Base-by-base conservation (phyloP, 2,797 vertebrate species). In the Oreonectes daqikongensis region DNA sequence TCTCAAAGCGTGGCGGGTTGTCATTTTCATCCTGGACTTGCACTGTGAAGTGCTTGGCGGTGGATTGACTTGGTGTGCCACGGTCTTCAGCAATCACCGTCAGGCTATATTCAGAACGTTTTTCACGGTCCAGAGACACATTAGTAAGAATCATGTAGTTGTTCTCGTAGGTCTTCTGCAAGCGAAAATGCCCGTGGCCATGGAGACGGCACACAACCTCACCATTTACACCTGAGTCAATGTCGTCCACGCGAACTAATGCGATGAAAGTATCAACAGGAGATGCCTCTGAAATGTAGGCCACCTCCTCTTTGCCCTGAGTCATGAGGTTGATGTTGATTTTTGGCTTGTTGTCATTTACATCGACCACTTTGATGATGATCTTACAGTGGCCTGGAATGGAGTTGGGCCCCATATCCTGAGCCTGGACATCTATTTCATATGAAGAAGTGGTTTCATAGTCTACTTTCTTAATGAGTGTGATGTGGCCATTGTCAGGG, bases 71-170 rank as follows among this genome's bases (percentile, higher is more conserved):
- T 0, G 97, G 96, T 0, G 91, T 93, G 20, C 97, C 97, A 50
- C 84, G 93, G 93, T 99, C 97, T 85, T 98, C 96, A 0, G 97
- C 97, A 9, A 98, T 96, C 70, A 99, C 93, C 0, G 96, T 98
- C 86, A 99, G 89, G 79, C 96, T 97, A 81, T 98, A 99, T 84
- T 99, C 97, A 4, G 97, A 96, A 66, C 97, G 93, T 87, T 96
- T 97, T 84, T 99, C 97, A 69, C 97, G 90, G 87, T 99, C 97
- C 84, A 99, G 78, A 0, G 96, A 95, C 70, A 95, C 92, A 30
- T 99, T 99, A 48, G 96, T 99, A 80, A 98, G 89, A 85, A 99
- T 97, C 90, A 99, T 94, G 81, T 97, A 99, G 88, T 99, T 99
- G 83, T 96, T 98, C 84, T 99, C 97, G 0, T 98, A 94, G 52